Base-by-base conservation (phyloP, 2,888 invertebrate species). In the Thumatha senex region DNA sequence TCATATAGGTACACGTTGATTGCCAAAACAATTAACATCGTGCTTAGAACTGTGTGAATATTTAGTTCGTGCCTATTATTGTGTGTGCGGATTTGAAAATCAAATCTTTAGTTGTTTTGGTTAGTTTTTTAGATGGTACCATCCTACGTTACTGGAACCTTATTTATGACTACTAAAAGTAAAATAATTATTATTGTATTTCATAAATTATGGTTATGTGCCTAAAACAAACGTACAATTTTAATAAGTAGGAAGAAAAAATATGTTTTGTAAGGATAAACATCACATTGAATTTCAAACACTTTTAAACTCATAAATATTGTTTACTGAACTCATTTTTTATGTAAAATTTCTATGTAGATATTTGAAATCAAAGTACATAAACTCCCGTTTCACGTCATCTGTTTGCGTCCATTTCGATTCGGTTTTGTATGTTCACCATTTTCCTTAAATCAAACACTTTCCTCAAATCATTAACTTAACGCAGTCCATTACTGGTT, bases 31-130 rank as follows among this genome's bases (percentile, higher is more conserved):
- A 76, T 77, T 77, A 76, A 59, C 72, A 61, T 69, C 55, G 61
- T 63, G 68, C 72, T 72, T 72, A 69, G 56, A 68, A 70, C 61
- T 70, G 74, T 79, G 79, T 64, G 77, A 79, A 78, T 61, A 51
- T 63, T 52, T 66, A 47, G 56, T 61, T 62, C 51, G 61, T 63
- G 59, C 64, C 59, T 60, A 65, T 68, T 68, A 63, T 73, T 67
- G 62, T 67, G 58, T 66, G 63, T 62, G 63, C 51, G 54, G 67
- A 70, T 68, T 67, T 63, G 51, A 58, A 60, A 67, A 54, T 56
- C 60, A 56, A 69, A 67, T 60, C 15, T 48, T 38, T 36, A 24
- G 49, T 57, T 56, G 54, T 61, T 70, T 61, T 56, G 55, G 50
- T 24, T 10, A n/a, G n/a, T n/a, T n/a, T n/a, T n/a, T n/a, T n/a